Evolutionary conservation across 2,113 vertebrate species (phyloP), one percentile per base, ranked within the genome.

Genomic region (Mesembrinibis cayennensis): DNA sequence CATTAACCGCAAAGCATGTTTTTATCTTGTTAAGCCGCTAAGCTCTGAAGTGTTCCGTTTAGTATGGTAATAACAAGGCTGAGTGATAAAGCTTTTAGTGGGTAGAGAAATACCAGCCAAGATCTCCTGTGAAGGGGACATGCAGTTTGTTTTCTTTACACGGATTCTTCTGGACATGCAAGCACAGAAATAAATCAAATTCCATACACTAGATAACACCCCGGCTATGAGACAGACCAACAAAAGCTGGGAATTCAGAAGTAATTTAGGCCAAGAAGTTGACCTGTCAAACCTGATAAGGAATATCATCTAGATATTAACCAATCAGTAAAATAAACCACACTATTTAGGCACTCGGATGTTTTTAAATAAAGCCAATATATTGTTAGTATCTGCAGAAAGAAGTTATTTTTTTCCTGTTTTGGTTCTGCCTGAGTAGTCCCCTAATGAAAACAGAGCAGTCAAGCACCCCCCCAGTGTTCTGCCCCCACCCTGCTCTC

Each of bases 31-130:
- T 96, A 93, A 96, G 94, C 90, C 65, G 93, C 93, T 95, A 85
- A 97, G 89, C 95, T 93, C 91, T 89, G 91, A 95, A 97, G 94
- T 95, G 93, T 95, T 96, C 95, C 92, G 58, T 96, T 96, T 95
- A 96, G 95, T 61, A 97, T 96, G 96, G 90, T 96, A 96, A 96
- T 95, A 96, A 95, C 91, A 88, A 96, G 93, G 96, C 89, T 96
- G 96, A 95, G 79, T 73, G 91, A 97, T 96, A 97, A 97, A 97
- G 96, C 97, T 93, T 96, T 95, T 80, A 96, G 93, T 91, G 92
- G 91, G 87, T n/a, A 93, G 94, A 91, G 94, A 96, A 97, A 95
- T 7, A 94, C 93, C 94, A 83, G 94, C 95, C 93, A 94, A 95
- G 87, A 95, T 93, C 91, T 85, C 93, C 91, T 49, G 78, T 38